Percentiles rank a stretch among this genome's conserved stretches.
Evolutionary conservation across 2,888 invertebrate species (phyloP).

Genomic region (Agrotis ipsilon): DNA sequence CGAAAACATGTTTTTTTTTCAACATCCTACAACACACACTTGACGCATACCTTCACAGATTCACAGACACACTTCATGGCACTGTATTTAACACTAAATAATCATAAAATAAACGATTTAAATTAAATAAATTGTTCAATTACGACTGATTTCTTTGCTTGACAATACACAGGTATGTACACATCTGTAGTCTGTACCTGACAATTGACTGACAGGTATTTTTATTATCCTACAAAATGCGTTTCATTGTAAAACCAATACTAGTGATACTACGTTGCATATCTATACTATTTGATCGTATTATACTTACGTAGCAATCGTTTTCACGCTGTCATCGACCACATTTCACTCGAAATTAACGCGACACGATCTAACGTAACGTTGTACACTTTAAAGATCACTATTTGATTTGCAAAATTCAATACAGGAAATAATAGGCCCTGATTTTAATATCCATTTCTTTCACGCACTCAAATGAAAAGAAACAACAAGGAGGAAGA

Average conservation of each 20-base stretch:
- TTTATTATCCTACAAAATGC: conserved; percentile 73
- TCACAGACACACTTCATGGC: conserved; percentile 78
- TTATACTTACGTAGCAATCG: conserved; percentile 89
- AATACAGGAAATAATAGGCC: conserved; percentile 76
- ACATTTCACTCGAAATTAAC: conserved; percentile 85
- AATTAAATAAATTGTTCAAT: conserved; percentile 79
- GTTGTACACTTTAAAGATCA: conserved; percentile 70
- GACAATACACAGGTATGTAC: conserved; percentile 72
- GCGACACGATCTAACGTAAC: conserved; percentile 76
- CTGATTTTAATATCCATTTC: conserved; percentile 78
- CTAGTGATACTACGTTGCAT: conserved; percentile 48
- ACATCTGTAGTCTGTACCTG: conserved; percentile 71
- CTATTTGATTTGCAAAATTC: conserved; percentile 70
- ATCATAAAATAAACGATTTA: conserved; percentile 80
- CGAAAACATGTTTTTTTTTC: conserved; percentile 82
- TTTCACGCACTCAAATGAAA: conserved; percentile 79
- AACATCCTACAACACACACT: conserved; percentile 62
- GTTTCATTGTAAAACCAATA: conserved; percentile 51
- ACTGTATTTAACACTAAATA: conserved; percentile 78
- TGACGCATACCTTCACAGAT: conserved; percentile 73
- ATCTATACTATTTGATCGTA: conserved; percentile 73
- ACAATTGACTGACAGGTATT: conserved; percentile 75
- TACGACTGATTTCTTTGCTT: conserved; percentile 81
- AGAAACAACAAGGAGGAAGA: conserved; percentile 80
- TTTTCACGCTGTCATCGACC: conserved; percentile 89